Evolutionary conservation across 1,140 invertebrate species (phyloP).

Genomic region (Diachasmimorpha longicaudata): DNA sequence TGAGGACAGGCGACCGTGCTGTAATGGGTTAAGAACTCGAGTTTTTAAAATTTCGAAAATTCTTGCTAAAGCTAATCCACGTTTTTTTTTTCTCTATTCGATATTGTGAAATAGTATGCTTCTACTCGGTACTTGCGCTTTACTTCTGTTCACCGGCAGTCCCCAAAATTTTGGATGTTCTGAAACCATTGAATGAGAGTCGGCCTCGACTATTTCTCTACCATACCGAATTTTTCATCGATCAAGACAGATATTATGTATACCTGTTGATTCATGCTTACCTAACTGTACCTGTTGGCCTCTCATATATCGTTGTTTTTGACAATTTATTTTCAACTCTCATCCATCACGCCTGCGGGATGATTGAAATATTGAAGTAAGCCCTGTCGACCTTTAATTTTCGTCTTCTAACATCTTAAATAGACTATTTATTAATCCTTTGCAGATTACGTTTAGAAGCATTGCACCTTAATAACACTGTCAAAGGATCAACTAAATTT

Average conservation of each 20-base stretch:
- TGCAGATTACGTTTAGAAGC: too few relatives aligned
- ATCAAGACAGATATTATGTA: conserved; percentile 25
- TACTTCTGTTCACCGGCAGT: conserved; percentile 15
- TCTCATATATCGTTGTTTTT: conserved; percentile 10
- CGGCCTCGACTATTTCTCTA: background rate
- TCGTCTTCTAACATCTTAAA: too few relatives aligned
- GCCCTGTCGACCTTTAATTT: background rate
- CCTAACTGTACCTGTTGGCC: background rate
- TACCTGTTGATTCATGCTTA: conserved; percentile 21
- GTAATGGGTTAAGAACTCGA: too few relatives aligned
- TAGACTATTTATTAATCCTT: too few relatives aligned
- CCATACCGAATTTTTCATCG: conserved; percentile 19
- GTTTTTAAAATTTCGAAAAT: too few relatives aligned
- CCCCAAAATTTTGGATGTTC: conserved; percentile 12
- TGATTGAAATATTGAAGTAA: conserved; percentile 1
- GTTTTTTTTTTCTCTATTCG: background rate
- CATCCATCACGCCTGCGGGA: conserved; percentile 21
- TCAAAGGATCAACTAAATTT: too few relatives aligned
- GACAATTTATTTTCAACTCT: conserved; percentile 16
- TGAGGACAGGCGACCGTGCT: too few relatives aligned
- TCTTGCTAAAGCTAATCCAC: too few relatives aligned
- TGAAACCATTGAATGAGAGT: conserved; percentile 19
- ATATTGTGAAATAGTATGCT: background rate
- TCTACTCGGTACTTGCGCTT: background rate
- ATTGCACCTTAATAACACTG: too few relatives aligned